Conservation (phyloP, 2,797 vertebrate genomes). For the Spinus pinus region DNA sequence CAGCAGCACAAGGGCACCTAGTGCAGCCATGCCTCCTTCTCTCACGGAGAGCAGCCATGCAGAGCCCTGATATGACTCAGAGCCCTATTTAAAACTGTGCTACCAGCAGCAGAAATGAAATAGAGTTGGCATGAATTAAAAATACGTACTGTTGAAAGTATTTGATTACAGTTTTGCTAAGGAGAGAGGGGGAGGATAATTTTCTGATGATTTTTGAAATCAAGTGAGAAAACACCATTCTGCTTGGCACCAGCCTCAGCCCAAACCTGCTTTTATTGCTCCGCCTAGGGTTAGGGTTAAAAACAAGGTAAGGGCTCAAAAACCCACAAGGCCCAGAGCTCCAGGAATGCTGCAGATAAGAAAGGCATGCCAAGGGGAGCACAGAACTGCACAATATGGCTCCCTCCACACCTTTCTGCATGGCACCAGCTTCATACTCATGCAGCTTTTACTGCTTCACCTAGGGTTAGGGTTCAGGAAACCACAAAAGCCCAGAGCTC, state of each 20-base stretch:
- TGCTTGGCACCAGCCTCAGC: not conserved
- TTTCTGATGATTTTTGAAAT: not conserved
- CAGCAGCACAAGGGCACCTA: not conserved
- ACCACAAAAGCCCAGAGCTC: not conserved
- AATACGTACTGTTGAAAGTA: not conserved
- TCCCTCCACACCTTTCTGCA: not conserved
- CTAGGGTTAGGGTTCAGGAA: not conserved
- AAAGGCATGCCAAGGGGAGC: not conserved
- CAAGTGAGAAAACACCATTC: not conserved
- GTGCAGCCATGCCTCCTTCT: not conserved
- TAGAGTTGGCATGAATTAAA: not conserved
- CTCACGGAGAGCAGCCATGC: not conserved
- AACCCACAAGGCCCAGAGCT: not conserved
- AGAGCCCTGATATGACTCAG: not conserved
- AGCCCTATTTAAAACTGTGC: not conserved
- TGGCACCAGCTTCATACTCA: rapidly evolving
- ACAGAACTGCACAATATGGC: rapidly evolving
- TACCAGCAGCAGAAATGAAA: not conserved
- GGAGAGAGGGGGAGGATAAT: not conserved
- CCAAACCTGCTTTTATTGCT: not conserved
- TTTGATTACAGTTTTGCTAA: not conserved
- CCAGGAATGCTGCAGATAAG: rapidly evolving
- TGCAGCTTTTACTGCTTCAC: no score
- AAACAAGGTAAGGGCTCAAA: not conserved
- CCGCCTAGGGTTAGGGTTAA: not conserved